Base-by-base conservation (phyloP, 1,140 invertebrate genomes). In the Amphibalanus amphitrite region DNA sequence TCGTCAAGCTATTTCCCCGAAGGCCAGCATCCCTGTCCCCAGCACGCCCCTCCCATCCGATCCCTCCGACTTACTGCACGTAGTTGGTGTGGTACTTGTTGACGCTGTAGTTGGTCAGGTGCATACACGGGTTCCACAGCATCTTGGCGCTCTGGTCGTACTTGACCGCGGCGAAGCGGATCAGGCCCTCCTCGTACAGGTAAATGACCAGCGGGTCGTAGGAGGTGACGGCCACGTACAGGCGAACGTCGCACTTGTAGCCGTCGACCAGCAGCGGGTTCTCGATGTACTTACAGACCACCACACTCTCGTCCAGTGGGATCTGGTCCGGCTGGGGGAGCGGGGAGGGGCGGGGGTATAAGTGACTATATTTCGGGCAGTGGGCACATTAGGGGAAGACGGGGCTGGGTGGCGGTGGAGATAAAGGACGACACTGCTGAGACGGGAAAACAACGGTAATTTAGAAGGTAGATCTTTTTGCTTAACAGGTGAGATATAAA, bases 251-350 rank as follows among this genome's bases (percentile, higher is more conserved):
- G 80, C 95, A 98, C 80, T 98, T 98, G 80, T 95, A 92, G 1
- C 93, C 94, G 76, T 95, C 92, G 68, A 98, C 91, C 70, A 97
- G 83, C n/a, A 97, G 82, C 13, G 95, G 95, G 79, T 94, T 93
- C 75, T 90, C 87, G 74, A 98, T 89, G 80, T 98, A 98, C 79
- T 92, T 93, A 28, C 90, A 93, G 15, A 95, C 92, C 23, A 97
- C 89, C 6, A 95, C 87, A 73, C 90, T 90, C 79, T 95, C 93
- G 78, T 95, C 92, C 74, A 90, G 85, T 30, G 90, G 88, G 72
- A 95, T 91, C 82, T 95, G 91, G 80, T 94, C 91, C 10, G 92
- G 92, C 88, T 92, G 80, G 17, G 82, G 82, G 72, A 76, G 70
- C 74, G 72, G 71, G 75, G 73, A 75, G 78, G 76, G 72, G 72